Evolutionary conservation across 2,888 invertebrate genomes (phyloP), one percentile per base, ranked within the genome.

Genomic region (Dryobotodes eremita): DNA sequence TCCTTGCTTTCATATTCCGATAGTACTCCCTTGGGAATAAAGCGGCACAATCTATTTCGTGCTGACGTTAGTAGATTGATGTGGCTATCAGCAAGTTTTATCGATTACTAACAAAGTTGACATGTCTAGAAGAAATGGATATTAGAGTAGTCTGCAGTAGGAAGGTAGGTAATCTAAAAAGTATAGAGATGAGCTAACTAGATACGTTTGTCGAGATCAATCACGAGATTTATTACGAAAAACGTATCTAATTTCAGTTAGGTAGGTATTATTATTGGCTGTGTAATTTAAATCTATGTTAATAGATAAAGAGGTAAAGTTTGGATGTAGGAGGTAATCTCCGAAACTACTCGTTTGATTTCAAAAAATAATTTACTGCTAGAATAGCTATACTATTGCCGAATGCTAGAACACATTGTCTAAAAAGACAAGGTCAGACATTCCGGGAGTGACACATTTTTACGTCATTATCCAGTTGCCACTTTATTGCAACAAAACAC

Each of bases 41-140:
- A 77, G 42, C 57, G 68, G 62, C 11, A 26, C 55, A 36, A 65
- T 75, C 48, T 66, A 70, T 84, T 74, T 74, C 71, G 13, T 31
- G 71, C 53, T 65, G 84, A 82, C 61, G 69, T 72, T 46, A 55
- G 31, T 7, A 53, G 62, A 70, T 68, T 85, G 64, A 82, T 85
- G 68, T 17, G 59, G 36, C 20, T n/a, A 59, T 68, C 62, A 3
- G 11, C 4, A 42, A 69, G 48, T 62, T 13, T 71, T 59, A 80
- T 83, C 53, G 75, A 84, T 80, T 64, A 57, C 3, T 64, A 71
- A 83, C 62, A 71, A 73, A 61, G 31, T 46, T 7, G 55, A 26
- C 50, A 62, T 78, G 57, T 36, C 20, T 64, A 48, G 50, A 50
- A 68, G 46, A 68, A 23, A 42, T 23, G 50, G 50, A 71, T 36